These are phyloP conservation scores for Drosophila burlai DNA, from an alignment of 1,140 invertebrate genomes.

Conservation along the genomic window DNA sequence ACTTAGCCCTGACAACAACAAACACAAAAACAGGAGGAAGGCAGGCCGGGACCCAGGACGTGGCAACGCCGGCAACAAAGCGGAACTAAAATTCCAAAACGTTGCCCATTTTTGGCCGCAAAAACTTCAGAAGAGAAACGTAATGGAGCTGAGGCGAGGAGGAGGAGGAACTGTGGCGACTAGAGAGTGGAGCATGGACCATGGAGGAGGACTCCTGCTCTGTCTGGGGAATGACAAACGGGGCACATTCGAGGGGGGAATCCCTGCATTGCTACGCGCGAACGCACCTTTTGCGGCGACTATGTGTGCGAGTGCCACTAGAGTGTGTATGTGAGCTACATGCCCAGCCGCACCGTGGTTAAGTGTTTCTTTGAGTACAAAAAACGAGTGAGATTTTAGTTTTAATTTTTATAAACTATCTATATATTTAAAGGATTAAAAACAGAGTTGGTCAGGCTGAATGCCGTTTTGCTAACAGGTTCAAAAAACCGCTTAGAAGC, in stretches of 20 bases:
- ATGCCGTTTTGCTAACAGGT: background rate
- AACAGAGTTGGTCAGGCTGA: background rate
- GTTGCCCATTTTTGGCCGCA: conserved; percentile 80
- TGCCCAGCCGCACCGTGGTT: conserved; percentile 38
- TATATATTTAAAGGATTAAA: background rate
- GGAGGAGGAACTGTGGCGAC: background rate
- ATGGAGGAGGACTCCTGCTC: conserved; percentile 15
- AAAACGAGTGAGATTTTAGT: background rate
- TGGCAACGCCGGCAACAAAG: conserved; percentile 61
- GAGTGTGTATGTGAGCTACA: conserved; percentile 25
- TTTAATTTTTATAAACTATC: background rate
- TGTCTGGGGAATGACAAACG: conserved; percentile 54
- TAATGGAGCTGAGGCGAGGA: conserved; percentile 29
- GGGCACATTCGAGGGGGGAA: background rate
- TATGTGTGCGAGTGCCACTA: conserved; percentile 25
- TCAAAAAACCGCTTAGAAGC: no score
- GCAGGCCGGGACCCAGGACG: background rate
- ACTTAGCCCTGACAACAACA: conserved; percentile 74
- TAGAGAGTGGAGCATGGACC: background rate
- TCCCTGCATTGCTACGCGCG: conserved; percentile 76
- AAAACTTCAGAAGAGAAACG: conserved; percentile 59
- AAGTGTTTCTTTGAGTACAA: background rate
- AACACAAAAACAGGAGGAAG: conserved; percentile 29
- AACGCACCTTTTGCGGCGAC: conserved; percentile 71
- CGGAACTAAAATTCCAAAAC: conserved; percentile 82